Percentiles rank a stretch among this genome's conserved stretches.
phyloP scores from a whole-genome alignment of 1,140 invertebrate species.

The Aphelenchoides avenae region DNA sequence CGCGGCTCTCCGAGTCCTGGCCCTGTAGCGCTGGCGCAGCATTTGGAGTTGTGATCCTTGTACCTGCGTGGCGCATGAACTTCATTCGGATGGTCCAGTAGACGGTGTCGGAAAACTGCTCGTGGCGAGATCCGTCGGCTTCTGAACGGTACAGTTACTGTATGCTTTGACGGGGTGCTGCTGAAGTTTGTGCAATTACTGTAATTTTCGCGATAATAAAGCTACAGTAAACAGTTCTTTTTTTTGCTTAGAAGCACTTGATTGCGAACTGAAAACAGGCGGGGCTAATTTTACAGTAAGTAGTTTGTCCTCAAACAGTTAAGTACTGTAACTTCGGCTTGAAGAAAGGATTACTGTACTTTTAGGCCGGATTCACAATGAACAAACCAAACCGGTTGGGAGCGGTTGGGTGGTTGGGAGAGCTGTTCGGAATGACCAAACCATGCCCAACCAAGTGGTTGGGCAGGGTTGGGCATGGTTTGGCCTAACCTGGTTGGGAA shows the following conservation, averaged over 20 bases:
- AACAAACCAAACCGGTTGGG: too few relatives aligned
- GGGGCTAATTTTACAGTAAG: slow-evolving; percentile 1
- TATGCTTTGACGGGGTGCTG: too few relatives aligned
- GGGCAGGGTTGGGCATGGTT: too few relatives aligned
- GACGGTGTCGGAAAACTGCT: slow-evolving; percentile 31
- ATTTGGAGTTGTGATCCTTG: not conserved
- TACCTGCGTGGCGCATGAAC: slow-evolving; percentile 13
- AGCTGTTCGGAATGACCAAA: too few relatives aligned
- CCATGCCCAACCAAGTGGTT: too few relatives aligned
- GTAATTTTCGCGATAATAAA: not conserved
- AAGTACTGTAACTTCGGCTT: too few relatives aligned
- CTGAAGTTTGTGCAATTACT: too few relatives aligned
- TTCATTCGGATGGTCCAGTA: slow-evolving; percentile 31
- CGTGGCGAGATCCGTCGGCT: slow-evolving; percentile 22
- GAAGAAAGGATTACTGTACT: too few relatives aligned
- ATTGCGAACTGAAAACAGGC: not conserved
- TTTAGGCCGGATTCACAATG: too few relatives aligned
- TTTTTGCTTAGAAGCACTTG: not conserved
- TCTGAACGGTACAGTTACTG: too few relatives aligned
- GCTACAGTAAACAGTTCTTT: slow-evolving; percentile 11
- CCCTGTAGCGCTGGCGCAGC: not conserved
- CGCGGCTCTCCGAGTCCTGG: not conserved
- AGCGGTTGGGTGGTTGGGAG: too few relatives aligned
- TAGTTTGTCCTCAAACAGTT: slow-evolving; percentile 12
- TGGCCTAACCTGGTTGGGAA: too few relatives aligned